These are phyloP conservation scores for Halcyon senegalensis DNA, from an alignment of 2,113 vertebrate species.

Conservation along the genomic window DNA sequence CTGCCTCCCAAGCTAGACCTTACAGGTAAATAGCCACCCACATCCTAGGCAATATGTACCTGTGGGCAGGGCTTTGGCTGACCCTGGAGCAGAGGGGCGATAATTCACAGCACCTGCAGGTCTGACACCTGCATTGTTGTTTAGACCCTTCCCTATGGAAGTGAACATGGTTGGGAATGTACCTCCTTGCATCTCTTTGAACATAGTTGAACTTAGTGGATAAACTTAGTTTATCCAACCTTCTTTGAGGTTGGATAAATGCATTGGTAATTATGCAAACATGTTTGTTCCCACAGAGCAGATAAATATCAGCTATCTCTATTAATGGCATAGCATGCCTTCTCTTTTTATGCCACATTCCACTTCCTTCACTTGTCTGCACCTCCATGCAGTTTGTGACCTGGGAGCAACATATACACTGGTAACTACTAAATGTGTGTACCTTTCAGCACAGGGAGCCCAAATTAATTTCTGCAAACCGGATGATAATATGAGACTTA, in stretches of 20 bases:
- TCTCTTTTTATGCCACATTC: neutral
- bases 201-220: neutral
- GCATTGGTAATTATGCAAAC: neutral
- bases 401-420: neutral
- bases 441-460: neutral
- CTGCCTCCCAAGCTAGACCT: neutral
- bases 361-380: neutral
- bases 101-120: neutral
- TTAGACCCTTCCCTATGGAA: neutral
- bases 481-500: neutral
- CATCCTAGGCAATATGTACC: neutral
- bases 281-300: neutral
- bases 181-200: neutral
- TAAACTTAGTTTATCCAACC: too few species aligned
- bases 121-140: neutral
- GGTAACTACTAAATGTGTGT: neutral
- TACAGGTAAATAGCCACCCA: neutral
- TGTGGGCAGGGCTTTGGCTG: neutral
- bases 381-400: neutral
- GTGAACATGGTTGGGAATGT: neutral
- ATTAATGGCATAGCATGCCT: neutral
- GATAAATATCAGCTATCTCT: neutral
- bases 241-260: neutral
- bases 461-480: neutral
- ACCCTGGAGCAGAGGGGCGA: neutral